A percentile compares a stretch with the other conserved stretches of the same genome.
Evolutionary conservation across 2,797 vertebrate genomes (phyloP).

Genomic region (Alfaro cultratus): DNA sequence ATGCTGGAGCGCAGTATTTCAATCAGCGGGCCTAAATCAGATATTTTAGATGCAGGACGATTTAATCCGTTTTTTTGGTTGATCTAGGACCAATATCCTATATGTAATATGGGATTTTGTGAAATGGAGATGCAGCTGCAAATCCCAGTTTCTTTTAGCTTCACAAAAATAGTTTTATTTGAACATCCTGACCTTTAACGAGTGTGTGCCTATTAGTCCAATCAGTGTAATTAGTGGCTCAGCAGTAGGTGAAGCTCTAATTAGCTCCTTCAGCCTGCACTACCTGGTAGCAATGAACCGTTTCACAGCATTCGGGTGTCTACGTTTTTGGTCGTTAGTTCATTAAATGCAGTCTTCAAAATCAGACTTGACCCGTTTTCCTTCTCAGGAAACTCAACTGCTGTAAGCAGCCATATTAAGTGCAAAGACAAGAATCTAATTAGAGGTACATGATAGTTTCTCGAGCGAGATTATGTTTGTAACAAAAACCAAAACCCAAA

Average conservation of each 20-base stretch:
- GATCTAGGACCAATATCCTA: too few relatives aligned
- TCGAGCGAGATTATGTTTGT: neutral
- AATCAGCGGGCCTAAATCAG: too few relatives aligned
- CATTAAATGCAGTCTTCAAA: slow-evolving; percentile 17
- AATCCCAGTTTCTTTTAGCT: neutral
- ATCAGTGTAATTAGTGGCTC: slow-evolving; percentile 55
- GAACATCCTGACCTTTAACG: slow-evolving; percentile 55
- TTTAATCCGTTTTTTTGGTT: too few relatives aligned
- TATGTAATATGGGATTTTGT: neutral
- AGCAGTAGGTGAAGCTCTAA: slow-evolving; percentile 42
- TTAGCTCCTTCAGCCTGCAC: slow-evolving; percentile 52
- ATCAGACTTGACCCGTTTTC: slow-evolving; percentile 14
- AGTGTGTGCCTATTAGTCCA: slow-evolving; percentile 43
- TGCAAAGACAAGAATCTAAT: neutral
- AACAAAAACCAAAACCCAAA: neutral
- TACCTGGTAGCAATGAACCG: slow-evolving; percentile 23
- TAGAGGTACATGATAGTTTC: neutral
- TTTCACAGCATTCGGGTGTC: slow-evolving; percentile 14
- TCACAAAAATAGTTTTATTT: slow-evolving; percentile 33
- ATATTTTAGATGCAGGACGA: too few relatives aligned
- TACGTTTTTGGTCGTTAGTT: slow-evolving; percentile 23
- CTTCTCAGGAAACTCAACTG: neutral
- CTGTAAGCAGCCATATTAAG: slow-evolving; percentile 12
- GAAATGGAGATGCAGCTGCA: neutral
- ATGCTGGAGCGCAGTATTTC: too few relatives aligned